A percentile compares a stretch with the other conserved stretches of the same genome.
Conservation (phyloP, 1,140 invertebrate species). For the Gerris buenoi region DNA sequence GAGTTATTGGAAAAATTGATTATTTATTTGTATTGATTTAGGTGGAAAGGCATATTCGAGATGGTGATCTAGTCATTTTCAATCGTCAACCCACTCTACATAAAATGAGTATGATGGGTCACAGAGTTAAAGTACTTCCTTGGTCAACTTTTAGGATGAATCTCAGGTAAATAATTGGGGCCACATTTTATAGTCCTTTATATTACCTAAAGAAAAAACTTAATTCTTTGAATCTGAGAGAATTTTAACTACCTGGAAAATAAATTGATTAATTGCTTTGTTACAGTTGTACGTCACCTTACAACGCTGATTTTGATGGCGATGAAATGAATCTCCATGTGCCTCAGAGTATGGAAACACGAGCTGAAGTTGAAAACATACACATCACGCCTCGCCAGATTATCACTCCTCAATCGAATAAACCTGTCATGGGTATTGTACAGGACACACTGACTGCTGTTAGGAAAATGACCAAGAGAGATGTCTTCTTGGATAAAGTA, state of each 20-base stretch:
- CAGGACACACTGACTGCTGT: slow-evolving; percentile 97
- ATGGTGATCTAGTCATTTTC: slow-evolving; percentile 97
- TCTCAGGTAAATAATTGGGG: slow-evolving; percentile 40
- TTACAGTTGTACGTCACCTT: slow-evolving; percentile 90
- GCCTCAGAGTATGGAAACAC: slow-evolving; percentile 95
- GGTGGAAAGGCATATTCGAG: slow-evolving; percentile 92
- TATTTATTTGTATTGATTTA: no score
- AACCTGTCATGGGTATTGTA: slow-evolving; percentile 99
- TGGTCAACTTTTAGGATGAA: slow-evolving; percentile 98
- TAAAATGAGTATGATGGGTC: slow-evolving; percentile 99
- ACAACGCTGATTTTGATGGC: slow-evolving; percentile 99
- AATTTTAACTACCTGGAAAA: no score
- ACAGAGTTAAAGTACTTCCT: slow-evolving; percentile 90
- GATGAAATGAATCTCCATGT: slow-evolving; percentile 99
- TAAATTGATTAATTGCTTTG: no score
- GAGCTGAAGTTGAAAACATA: slow-evolving; percentile 95
- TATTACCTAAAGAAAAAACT: no score
- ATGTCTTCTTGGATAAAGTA: slow-evolving; percentile 90
- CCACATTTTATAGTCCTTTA: no score
- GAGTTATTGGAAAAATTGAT: no score
- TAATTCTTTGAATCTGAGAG: no score
- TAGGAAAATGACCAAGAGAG: slow-evolving; percentile 98
- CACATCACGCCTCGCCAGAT: slow-evolving; percentile 95
- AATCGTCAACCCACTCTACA: slow-evolving; percentile 98
- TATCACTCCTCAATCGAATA: slow-evolving; percentile 94